Evolutionary conservation across 2,797 vertebrate genomes (phyloP), one percentile per base, ranked within the genome.

Genomic region (Gastrophryne carolinensis): DNA sequence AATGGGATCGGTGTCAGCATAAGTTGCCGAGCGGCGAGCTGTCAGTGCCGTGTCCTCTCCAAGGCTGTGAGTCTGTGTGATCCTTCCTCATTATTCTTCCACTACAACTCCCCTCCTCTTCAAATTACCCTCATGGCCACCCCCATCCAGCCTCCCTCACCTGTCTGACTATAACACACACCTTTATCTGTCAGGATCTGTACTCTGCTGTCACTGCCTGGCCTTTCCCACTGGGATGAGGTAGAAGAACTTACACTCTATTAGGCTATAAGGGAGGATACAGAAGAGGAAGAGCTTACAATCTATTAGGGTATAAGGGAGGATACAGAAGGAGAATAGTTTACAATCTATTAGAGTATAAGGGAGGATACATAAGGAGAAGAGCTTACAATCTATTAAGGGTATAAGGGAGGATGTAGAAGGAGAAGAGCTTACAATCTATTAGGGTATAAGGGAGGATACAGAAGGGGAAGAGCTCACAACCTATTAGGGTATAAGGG

Each of bases 71-170:
- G 54, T n/a, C 4, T 35, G 15, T 19, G 5, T 54, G 47, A 26
- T 54, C 41, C 71, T 62, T 17, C 60, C 71, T 73, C 56, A 26
- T 57, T 35, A 35, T 63, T 30, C 78, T 58, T 58, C 58, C 65
- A 50, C 35, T 63, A 13, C 67, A 26, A 56, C 71, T 69, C 65
- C 52, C 71, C 72, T 50, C 65, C 76, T 79, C 61, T 68, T 70
- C 63, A 69, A 63, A 73, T 70, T 65, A 49, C 72, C 72, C 72
- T 70, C 77, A 57, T 63, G 24, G 15, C 62, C n/a, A 27, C 62
- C 19, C 34, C 70, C 62, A 62, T 67, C 70, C 62, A 53, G 44
- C 70, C 53, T 54, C 19, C 63, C 53, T 27, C 66, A 58, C 15
- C 19, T 32, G 32, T 10, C n/a, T 3, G n/a, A n/a, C n/a, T n/a